Conservation (phyloP, 2,888 invertebrate genomes). For the Osedax fenrisi region DNA sequence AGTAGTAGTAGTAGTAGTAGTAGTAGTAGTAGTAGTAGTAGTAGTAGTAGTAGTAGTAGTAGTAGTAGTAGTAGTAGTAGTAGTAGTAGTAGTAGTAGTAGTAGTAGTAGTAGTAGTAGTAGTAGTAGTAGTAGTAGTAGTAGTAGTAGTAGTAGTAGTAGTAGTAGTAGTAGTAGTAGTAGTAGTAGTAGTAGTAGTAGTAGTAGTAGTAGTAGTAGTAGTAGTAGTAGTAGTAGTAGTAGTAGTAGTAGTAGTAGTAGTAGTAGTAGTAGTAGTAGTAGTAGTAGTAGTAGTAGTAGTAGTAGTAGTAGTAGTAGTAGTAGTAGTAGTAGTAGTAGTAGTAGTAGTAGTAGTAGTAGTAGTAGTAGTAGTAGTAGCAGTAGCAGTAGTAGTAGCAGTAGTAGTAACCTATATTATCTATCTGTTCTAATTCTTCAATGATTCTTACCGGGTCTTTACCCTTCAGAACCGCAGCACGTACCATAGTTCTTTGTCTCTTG, state of each 20-base stretch:
- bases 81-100: slow-evolving; percentile 16
- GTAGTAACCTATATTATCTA: slow-evolving; percentile 85
- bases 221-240: slow-evolving; percentile 14
- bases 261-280: slow-evolving; percentile 14
- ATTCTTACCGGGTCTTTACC: slow-evolving; percentile 92
- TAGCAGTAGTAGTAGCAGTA: slow-evolving; percentile 8
- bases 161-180: slow-evolving; percentile 16
- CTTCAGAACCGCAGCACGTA: slow-evolving; percentile 86
- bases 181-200: slow-evolving; percentile 13
- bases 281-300: slow-evolving; percentile 14
- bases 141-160: slow-evolving; percentile 13
- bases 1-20: slow-evolving; percentile 16
- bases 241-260: slow-evolving; percentile 12
- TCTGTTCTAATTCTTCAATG: slow-evolving; percentile 85
- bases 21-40: slow-evolving; percentile 16
- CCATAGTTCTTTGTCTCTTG: slow-evolving; percentile 87
- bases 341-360: not conserved
- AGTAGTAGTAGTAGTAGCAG: not conserved
- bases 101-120: slow-evolving; percentile 11
- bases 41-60: slow-evolving; percentile 14
- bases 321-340: slow-evolving; percentile 11
- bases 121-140: slow-evolving; percentile 14
- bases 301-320: slow-evolving; percentile 13
- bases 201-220: slow-evolving; percentile 13
- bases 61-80: slow-evolving; percentile 14